Base-by-base conservation (phyloP, 2,888 invertebrate species). In the Agrilus biguttatus region DNA sequence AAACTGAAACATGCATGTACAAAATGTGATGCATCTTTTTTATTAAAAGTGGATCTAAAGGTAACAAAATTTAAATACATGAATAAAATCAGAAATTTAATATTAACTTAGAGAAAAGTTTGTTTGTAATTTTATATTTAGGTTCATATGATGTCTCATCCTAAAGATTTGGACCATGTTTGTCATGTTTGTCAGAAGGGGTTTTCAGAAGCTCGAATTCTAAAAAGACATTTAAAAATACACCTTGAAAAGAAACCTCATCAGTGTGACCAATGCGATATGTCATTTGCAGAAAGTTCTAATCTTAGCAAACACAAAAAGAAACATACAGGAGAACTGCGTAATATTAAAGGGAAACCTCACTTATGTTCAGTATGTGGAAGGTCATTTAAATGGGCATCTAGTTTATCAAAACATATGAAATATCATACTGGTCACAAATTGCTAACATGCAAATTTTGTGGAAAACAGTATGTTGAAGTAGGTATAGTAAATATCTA, bases 381-480 rank as follows among this genome's bases (percentile, higher is more conserved):
- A 8, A 55, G 68, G 47, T 62, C 65, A 2, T 71, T 71, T 47
- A 70, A 71, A 54, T 71, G 70, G 68, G 65, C 69, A 3, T 69
- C 68, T 1, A 69, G 69, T 48, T 56, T 71, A 33, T 68, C 68
- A 1, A 71, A 70, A 52, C 71, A 71, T 47, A 69, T 68, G 66
- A 70, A 70, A 48, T 68, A 69, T 51, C 71, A 71, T 49, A 70
- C 71, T 2, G 68, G 69, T 4, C 68, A 67, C 50, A 69, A 69
- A 50, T 54, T 71, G 36, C 53, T 69, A 19, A 58, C 63, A 23
- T 70, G 71, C 44, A 60, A 66, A 42, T 66, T 61, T 51, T 71
- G 71, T 49, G 61, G 60, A 23, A 69, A 69, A 45, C 68, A 67
- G 47, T 71, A 69, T 50, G 69, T 68, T 3, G 71, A 70, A 54